Evolutionary conservation across 2,113 vertebrate genomes (phyloP), one percentile per base, ranked within the genome.

Genomic region (Piprites chloris): DNA sequence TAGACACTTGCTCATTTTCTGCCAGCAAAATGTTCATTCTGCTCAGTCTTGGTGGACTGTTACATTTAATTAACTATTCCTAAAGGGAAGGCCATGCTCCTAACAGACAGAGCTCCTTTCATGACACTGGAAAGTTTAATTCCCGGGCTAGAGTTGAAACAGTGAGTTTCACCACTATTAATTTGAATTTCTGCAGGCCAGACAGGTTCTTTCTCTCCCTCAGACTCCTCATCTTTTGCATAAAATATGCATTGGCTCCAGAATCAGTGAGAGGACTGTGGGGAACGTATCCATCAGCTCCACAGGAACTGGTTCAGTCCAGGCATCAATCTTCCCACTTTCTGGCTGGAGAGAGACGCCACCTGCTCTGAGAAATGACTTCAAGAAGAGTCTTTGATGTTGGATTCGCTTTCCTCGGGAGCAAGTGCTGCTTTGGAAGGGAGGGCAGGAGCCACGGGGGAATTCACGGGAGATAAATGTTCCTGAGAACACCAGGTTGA

Each of bases 211-310:
- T 7, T 68, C 22, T 30, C 62, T 84, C 47, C 8, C 47, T 75
- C 56, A 62, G 30, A 55, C 55, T 78, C 14, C 33, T 80, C 19
- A 56, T 78, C 50, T 66, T 85, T 76, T 59, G 27, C 56, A 75
- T 86, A 75, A 89, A 79, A 83, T 75, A 75, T 66, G 21, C 61
- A 56, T 82, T 56, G 66, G 23, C 22, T 81, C 73, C 46, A 78
- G 56, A 65, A 73, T n/a, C 50, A 67, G 78, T 65, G 66, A 73
- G 68, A 82, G 59, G 65, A 37, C 66, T 11, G 8, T 44, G 55
- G 75, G 66, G 59, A 89, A n/a, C 23, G 20, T 42, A 83, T 78
- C n/a, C 50, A 80, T 90, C 72, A 79, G 42, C 52, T 88, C 75
- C 0, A 0, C 2, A 1, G 61, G 79, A 62, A 26, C 42, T 44